phyloP scores from a whole-genome alignment of 2,888 invertebrate genomes.

The Athetis lepigone region DNA sequence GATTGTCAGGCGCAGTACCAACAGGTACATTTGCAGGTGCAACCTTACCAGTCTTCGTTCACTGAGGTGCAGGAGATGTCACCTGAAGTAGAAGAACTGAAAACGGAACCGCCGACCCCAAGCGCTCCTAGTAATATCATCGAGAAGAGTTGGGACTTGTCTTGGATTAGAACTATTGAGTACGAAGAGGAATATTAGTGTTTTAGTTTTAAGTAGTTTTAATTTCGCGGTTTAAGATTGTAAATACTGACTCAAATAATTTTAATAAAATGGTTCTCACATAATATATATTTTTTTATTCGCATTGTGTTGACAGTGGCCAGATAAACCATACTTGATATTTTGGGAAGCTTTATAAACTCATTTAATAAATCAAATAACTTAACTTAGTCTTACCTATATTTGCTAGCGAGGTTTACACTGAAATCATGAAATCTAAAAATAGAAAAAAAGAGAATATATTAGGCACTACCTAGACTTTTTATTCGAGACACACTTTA shows the following conservation, averaged over 20 bases:
- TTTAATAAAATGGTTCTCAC: slow-evolving; percentile 13
- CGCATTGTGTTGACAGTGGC: background rate
- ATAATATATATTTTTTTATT: slow-evolving; percentile 26
- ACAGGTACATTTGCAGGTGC: slow-evolving; percentile 62
- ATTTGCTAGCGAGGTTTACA: too few species aligned
- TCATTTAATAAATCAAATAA: too few species aligned
- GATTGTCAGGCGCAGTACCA: slow-evolving; percentile 63
- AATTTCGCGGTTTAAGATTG: slow-evolving; percentile 17
- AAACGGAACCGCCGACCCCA: slow-evolving; percentile 45
- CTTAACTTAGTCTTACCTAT: too few species aligned
- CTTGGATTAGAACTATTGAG: slow-evolving; percentile 76
- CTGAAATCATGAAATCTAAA: too few species aligned
- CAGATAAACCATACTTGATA: too few species aligned
- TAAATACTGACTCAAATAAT: slow-evolving; percentile 27
- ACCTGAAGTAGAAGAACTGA: slow-evolving; percentile 42
- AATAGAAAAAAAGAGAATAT: too few species aligned
- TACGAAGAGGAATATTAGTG: slow-evolving; percentile 71
- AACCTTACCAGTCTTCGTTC: slow-evolving; percentile 63
- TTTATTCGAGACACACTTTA: too few species aligned
- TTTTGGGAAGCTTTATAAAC: too few species aligned
- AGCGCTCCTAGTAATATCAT: slow-evolving; percentile 54
- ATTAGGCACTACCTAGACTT: too few species aligned
- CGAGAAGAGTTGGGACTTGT: slow-evolving; percentile 76
- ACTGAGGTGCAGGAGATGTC: slow-evolving; percentile 57
- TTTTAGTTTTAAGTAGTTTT: slow-evolving; percentile 9